These are phyloP conservation scores for Amblyopsis hoosieri DNA, from an alignment of 2,797 vertebrate genomes.

Conservation along the genomic window DNA sequence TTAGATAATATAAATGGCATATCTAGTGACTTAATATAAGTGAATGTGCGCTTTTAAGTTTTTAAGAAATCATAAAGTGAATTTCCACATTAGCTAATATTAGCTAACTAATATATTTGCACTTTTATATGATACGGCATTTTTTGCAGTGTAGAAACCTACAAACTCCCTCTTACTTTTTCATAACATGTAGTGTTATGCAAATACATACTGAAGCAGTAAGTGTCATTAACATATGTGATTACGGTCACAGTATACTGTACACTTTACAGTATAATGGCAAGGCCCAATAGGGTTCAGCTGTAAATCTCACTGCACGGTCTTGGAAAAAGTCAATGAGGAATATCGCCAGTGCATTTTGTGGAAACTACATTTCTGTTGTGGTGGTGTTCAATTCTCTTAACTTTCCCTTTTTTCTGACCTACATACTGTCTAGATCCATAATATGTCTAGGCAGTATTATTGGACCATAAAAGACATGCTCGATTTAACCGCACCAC, in stretches of 20 bases:
- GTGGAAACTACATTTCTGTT: slow-evolving; percentile 43
- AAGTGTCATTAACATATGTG: slow-evolving; percentile 52
- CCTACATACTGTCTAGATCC: slow-evolving; percentile 57
- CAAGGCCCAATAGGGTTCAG: slow-evolving; percentile 29
- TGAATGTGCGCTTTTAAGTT: too few relatives aligned
- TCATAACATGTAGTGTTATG: slow-evolving; percentile 55
- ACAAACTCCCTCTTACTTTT: slow-evolving; percentile 30
- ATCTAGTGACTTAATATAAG: too few relatives aligned
- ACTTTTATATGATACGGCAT: too few relatives aligned
- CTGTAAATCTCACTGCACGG: slow-evolving; percentile 16
- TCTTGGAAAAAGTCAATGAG: too few relatives aligned
- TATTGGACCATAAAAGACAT: slow-evolving; percentile 39
- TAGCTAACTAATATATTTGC: too few relatives aligned
- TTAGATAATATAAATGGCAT: too few relatives aligned
- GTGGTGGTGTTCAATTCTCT: not conserved
- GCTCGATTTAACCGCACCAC: slow-evolving; percentile 37
- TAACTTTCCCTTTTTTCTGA: slow-evolving; percentile 46
- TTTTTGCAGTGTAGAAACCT: slow-evolving; percentile 5
- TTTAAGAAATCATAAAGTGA: too few relatives aligned
- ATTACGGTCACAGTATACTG: not conserved
- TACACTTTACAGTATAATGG: slow-evolving; percentile 41
- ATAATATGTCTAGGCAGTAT: slow-evolving; percentile 35
- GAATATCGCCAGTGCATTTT: not conserved
- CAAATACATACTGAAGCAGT: slow-evolving; percentile 52
- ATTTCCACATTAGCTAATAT: too few relatives aligned